Conservation (phyloP, 2,113 vertebrate species). For the Uropsilus gracilis region DNA sequence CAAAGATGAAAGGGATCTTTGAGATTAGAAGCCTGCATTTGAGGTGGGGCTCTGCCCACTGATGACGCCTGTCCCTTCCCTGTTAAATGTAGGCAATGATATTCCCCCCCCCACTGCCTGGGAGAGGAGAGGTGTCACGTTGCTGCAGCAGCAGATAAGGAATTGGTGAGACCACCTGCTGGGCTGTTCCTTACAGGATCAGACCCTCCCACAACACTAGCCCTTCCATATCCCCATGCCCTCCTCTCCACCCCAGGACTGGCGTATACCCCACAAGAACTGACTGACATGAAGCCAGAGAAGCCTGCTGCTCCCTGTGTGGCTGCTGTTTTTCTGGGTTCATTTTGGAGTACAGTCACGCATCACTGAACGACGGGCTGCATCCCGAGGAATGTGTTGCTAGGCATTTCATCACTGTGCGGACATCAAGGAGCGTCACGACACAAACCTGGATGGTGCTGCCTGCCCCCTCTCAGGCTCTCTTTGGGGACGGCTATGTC, state of each 20-base stretch:
- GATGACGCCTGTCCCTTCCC: background rate
- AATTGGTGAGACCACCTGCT: fast-evolving
- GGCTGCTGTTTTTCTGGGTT: background rate
- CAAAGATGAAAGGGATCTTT: background rate
- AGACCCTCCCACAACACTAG: fast-evolving
- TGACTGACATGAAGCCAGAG: background rate
- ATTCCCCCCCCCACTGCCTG: fast-evolving
- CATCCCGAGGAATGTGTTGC: background rate
- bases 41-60: background rate
- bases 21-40: background rate
- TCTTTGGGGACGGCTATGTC: too few relatives aligned
- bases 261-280: background rate
- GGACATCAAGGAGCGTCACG: too few relatives aligned
- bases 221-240: fast-evolving
- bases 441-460: too few relatives aligned
- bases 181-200: fast-evolving
- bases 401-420: background rate
- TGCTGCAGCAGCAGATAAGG: fast-evolving
- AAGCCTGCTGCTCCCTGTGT: background rate
- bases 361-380: background rate
- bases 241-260: background rate
- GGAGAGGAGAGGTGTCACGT: background rate
- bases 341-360: background rate
- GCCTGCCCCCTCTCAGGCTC: background rate
- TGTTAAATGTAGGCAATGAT: background rate